Base-by-base conservation (phyloP, 1,140 invertebrate species). In the Drosophila nikananu region DNA sequence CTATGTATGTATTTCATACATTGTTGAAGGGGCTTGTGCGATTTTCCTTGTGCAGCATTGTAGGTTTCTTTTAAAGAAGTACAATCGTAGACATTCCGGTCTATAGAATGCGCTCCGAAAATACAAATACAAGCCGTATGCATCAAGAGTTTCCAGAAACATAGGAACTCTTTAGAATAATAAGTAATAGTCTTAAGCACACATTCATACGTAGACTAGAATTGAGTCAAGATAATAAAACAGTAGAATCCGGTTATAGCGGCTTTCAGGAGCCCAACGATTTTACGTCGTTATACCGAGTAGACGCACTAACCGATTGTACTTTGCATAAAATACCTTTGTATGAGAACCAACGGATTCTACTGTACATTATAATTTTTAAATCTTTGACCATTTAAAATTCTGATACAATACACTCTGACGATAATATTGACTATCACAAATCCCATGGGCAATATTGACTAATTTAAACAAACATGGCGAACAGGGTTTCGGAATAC, bases 1-100 rank as follows among this genome's bases (percentile, higher is more conserved):
- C 48, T 59, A 59, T 71, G 44, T 46, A 72, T 51, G 70, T n/a
- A 60, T 41, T 72, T 55, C 6, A n/a, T 55, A 12, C 15, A n/a
- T 17, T 19, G 15, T 51, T 51, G 5, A 37, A 51, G 67, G 21
- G 54, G 54, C 54, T 44, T 30, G 46, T 23, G 42, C 5, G 21
- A 37, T 13, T 54, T 51, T 32, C 37, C 63, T 44, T 39, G 17
- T 37, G 4, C 21, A 65, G 37, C 27, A 15, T 30, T 25, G 6
- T 15, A 12, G 63, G 27, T 27, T 61, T 9, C 21, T n/a, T 27
- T 27, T 21, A 21, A 21, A 12, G 19, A 65, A 37, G 23, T 42
- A 32, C 41, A 35, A 35, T 35, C 13, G 23, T 27, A 17, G n/a
- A 30, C 23, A 52, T 37, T 23, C 21, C 21, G 23, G 41, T n/a